phyloP scores from a whole-genome alignment of 1,140 invertebrate genomes.

The Pseudomyrmex concolor region DNA sequence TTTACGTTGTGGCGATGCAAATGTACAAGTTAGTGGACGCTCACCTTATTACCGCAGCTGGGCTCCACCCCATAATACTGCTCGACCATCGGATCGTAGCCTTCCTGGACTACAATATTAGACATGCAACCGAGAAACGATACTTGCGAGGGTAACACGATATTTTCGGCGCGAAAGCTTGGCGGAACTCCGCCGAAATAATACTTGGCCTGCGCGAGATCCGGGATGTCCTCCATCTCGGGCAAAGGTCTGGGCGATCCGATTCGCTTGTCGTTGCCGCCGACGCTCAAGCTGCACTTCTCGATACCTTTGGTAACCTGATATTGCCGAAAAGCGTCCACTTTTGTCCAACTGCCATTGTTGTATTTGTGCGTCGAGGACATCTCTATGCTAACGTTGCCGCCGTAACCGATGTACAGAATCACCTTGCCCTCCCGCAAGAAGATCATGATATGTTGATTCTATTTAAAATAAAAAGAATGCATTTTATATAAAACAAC shows the following conservation, averaged over 20 bases:
- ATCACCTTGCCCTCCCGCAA: slow-evolving; percentile 91
- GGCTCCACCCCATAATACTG: slow-evolving; percentile 91
- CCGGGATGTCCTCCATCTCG: slow-evolving; percentile 87
- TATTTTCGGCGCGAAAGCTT: slow-evolving; percentile 83
- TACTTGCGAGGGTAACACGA: slow-evolving; percentile 83
- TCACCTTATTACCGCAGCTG: slow-evolving; percentile 90
- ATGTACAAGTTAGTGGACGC: slow-evolving; percentile 43
- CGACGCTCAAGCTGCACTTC: slow-evolving; percentile 86
- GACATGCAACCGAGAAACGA: slow-evolving; percentile 94
- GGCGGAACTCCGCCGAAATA: slow-evolving; percentile 94
- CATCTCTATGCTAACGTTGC: slow-evolving; percentile 88
- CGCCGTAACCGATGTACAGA: slow-evolving; percentile 90
- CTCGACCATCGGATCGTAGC: slow-evolving; percentile 87
- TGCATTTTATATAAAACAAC: neutral
- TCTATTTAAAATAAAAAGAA: slow-evolving; percentile 82
- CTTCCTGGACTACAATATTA: slow-evolving; percentile 90
- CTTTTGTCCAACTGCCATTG: slow-evolving; percentile 91
- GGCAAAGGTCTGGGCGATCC: slow-evolving; percentile 87
- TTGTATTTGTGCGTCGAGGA: slow-evolving; percentile 91
- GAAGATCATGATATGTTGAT: slow-evolving; percentile 91
- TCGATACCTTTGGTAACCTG: slow-evolving; percentile 83
- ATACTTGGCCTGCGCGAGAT: slow-evolving; percentile 87
- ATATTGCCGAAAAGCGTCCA: slow-evolving; percentile 88
- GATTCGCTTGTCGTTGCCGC: slow-evolving; percentile 89
- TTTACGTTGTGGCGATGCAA: neutral